Evolutionary conservation across 2,113 vertebrate genomes (phyloP), one percentile per base, ranked within the genome.

Genomic region (Struthio camelus): DNA sequence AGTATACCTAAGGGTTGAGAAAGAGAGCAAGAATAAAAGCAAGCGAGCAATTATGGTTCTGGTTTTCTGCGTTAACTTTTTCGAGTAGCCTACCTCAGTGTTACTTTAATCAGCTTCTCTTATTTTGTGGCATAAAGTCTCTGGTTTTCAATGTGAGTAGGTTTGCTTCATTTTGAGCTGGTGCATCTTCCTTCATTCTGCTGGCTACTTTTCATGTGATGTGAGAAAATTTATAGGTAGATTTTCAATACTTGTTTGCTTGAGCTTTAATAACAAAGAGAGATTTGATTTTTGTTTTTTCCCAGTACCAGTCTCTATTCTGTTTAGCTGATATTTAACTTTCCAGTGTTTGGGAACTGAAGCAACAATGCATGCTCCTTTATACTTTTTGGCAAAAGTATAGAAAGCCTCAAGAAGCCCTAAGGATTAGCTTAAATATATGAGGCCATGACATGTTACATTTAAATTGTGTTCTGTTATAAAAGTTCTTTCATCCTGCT

Each of bases 391-490:
- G 85, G 91, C 93, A 95, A 91, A 95, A 94, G 54, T 93, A 92
- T 90, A 95, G 89, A 96, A 90, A 91, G 70, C 94, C 89, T 94
- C 85, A 84, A 87, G 90, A 85, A 96, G 32, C 75, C 89, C 87
- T 76, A 72, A 79, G 86, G 93, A 92, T 96, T 97, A 94, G 70
- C 89, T 85, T 93, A 96, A 90, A 95, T 92, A 87, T 91, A 85
- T 94, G 90, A 90, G 91, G 92, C 85, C 70, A 10, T 94, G 81
- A 77, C 94, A 93, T 96, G 90, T 94, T 96, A 69, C 80, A 44
- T 96, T 90, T 94, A 66, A 89, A 66, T 87, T 95, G 91, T 90
- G 72, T 89, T 94, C 82, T 96, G 85, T 93, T 94, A 94, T 77
- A 94, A 93, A 95, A 91, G 54, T 94, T 76, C 87, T 89, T 95